Percentiles rank a stretch among this genome's conserved stretches.
Conservation (phyloP, 2,113 vertebrate species). For the Nanorana parkeri region DNA sequence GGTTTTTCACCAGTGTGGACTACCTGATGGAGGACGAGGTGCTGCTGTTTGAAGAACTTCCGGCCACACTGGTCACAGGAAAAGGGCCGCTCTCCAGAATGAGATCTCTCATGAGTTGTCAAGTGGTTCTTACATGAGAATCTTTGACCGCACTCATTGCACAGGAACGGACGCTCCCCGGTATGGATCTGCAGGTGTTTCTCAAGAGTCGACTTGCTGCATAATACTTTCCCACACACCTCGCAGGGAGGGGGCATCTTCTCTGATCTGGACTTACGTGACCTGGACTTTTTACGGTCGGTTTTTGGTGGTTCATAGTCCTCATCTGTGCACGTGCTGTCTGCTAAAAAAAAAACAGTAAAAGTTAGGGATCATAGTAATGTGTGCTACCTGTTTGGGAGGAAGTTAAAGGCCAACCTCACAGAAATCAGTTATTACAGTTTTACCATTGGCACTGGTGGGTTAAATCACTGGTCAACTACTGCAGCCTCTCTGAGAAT, state of each 20-base stretch:
- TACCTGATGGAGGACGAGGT: slow-evolving; percentile 62
- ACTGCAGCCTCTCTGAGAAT: too few relatives aligned
- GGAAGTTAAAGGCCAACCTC: too few relatives aligned
- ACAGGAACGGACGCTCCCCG: slow-evolving; percentile 54
- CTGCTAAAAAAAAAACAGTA: too few relatives aligned
- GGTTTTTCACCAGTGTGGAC: slow-evolving; percentile 60
- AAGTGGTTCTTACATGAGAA: slow-evolving; percentile 60
- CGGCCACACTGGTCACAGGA: slow-evolving; percentile 64
- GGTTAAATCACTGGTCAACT: too few relatives aligned
- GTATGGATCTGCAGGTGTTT: slow-evolving; percentile 59
- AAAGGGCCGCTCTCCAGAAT: slow-evolving; percentile 65
- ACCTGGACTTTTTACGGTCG: too few relatives aligned
- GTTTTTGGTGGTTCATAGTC: too few relatives aligned
- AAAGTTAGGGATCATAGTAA: not conserved
- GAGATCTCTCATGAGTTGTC: slow-evolving; percentile 60
- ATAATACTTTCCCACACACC: slow-evolving; percentile 1
- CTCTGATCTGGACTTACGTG: not conserved
- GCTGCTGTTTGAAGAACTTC: slow-evolving; percentile 62
- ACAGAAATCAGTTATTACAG: too few relatives aligned
- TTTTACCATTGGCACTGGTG: too few relatives aligned
- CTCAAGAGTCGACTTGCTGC: not conserved
- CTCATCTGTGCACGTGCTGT: too few relatives aligned
- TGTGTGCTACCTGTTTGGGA: too few relatives aligned
- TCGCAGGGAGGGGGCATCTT: not conserved
- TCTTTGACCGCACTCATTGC: slow-evolving; percentile 62